Percentiles rank a stretch among this genome's conserved stretches.
Conservation (phyloP, 2,797 vertebrate genomes). For the Dallia pectoralis region DNA sequence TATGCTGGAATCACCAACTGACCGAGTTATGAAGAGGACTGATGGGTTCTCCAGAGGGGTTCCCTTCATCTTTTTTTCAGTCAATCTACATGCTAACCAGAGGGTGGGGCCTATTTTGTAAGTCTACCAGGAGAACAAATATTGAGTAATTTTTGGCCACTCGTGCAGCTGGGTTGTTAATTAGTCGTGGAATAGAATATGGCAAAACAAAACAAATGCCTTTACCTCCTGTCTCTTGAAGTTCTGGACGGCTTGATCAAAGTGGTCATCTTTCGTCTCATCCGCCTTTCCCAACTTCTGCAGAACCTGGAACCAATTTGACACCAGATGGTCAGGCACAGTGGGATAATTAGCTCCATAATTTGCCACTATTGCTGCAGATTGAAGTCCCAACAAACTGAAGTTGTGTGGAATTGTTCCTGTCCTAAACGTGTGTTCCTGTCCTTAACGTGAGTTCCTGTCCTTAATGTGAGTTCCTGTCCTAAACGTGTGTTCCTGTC, state of each 20-base stretch:
- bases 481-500: no score
- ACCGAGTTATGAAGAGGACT: no score
- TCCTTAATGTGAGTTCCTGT: no score
- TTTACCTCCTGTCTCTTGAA: slow-evolving; percentile 95
- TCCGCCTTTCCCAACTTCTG: slow-evolving; percentile 98
- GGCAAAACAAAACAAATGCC: background rate
- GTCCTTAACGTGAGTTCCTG: no score
- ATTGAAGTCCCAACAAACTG: background rate
- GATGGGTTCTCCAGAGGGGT: background rate
- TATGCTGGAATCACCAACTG: no score
- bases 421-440: no score
- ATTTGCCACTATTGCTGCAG: background rate
- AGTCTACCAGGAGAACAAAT: background rate
- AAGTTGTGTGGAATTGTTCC: background rate
- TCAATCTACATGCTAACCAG: background rate
- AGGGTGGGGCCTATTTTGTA: background rate
- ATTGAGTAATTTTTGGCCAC: background rate
- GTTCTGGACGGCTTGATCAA: slow-evolving; percentile 94
- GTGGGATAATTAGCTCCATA: background rate
- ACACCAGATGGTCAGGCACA: background rate
- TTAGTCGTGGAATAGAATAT: background rate
- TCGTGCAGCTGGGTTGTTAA: background rate
- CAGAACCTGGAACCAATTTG: slow-evolving; percentile 73
- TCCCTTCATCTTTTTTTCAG: background rate
- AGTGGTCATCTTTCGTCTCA: slow-evolving; percentile 97